phyloP scores from a whole-genome alignment of 2,888 invertebrate species.

The Melinopterus prodromus region DNA sequence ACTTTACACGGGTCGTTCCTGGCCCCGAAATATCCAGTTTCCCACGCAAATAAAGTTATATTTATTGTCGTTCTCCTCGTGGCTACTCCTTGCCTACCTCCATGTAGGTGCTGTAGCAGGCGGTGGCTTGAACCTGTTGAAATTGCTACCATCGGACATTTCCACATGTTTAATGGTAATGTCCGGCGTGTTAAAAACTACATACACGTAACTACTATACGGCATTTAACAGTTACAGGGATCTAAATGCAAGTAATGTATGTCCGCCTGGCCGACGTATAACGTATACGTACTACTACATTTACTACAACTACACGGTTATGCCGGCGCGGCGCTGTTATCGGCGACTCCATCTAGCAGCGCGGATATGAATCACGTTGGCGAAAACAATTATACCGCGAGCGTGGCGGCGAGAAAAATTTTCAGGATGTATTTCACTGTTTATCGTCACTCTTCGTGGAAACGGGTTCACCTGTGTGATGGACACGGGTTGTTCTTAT shows the following conservation, averaged over 20 bases:
- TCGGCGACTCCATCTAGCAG: neutral
- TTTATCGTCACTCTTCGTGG: conserved; percentile 4
- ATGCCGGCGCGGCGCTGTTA: neutral
- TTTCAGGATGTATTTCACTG: neutral
- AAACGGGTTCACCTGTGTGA: conserved; percentile 4
- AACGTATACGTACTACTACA: neutral
- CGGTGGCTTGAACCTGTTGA: conserved; percentile 24
- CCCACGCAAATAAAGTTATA: conserved; percentile 52
- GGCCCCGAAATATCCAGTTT: conserved; percentile 44
- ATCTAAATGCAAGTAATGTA: conserved; percentile 14
- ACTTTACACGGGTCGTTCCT: neutral
- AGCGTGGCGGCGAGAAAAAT: neutral
- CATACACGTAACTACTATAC: conserved; percentile 15
- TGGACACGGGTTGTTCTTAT: neutral
- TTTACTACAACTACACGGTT: neutral
- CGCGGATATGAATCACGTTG: conserved; percentile 4
- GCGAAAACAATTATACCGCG: conserved; percentile 4
- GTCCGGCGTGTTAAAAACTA: conserved; percentile 23
- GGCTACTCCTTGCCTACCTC: neutral
- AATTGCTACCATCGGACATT: conserved; percentile 25
- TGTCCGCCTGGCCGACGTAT: neutral
- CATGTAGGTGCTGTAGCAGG: conserved; percentile 35
- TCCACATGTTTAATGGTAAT: conserved; percentile 25
- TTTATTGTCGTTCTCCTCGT: conserved; percentile 44
- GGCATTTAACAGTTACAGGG: conserved; percentile 20